Percentiles rank a stretch among this genome's conserved stretches.
Conservation (phyloP, 1,140 invertebrate species). For the Trichogramma pretiosum region DNA sequence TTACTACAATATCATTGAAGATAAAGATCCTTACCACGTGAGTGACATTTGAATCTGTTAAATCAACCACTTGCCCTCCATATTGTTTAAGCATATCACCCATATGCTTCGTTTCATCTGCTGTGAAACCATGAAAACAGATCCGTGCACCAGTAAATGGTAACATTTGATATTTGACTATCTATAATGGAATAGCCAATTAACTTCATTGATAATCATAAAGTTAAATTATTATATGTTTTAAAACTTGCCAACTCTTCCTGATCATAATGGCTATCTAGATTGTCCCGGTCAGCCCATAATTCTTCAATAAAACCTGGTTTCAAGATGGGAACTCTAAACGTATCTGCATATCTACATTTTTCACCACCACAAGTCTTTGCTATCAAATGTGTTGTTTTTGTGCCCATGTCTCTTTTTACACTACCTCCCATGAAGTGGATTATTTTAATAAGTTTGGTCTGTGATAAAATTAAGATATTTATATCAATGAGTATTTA, state of each 20-base stretch:
- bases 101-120: constrained; percentile 86
- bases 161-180: background rate
- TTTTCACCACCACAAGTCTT: constrained; percentile 79
- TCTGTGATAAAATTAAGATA: constrained; percentile 47
- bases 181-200: no score
- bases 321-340: constrained; percentile 80
- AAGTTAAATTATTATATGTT: no score
- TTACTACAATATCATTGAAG: no score
- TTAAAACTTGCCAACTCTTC: constrained; percentile 59
- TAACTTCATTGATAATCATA: no score
- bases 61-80: constrained; percentile 65
- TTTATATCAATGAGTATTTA: background rate
- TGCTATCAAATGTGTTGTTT: constrained; percentile 88
- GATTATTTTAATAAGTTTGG: constrained; percentile 71
- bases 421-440: constrained; percentile 93
- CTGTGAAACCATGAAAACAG: constrained; percentile 81
- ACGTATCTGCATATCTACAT: constrained; percentile 74
- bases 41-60: constrained; percentile 74
- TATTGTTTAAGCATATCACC: constrained; percentile 76
- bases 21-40: constrained; percentile 69
- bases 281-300: constrained; percentile 69
- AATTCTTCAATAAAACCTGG: constrained; percentile 77
- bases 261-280: constrained; percentile 50
- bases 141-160: constrained; percentile 77
- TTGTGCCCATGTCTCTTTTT: constrained; percentile 75